These are phyloP conservation scores for Atherinomorus stipes DNA, from an alignment of 2,113 vertebrate species.

Conservation along the genomic window DNA sequence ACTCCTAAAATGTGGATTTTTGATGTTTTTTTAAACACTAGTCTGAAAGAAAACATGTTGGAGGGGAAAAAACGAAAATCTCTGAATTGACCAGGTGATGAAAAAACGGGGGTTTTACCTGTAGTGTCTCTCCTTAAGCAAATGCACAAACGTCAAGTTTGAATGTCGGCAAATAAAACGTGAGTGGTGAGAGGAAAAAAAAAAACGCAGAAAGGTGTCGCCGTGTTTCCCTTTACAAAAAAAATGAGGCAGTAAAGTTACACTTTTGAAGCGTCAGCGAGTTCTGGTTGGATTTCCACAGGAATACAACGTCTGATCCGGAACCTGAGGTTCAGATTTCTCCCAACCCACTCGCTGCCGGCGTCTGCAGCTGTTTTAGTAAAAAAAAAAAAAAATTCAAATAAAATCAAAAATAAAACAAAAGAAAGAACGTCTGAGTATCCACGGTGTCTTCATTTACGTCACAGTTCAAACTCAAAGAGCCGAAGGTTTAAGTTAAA, in stretches of 20 bases:
- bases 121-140: too few species aligned
- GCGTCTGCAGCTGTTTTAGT: background rate
- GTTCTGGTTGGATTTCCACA: background rate
- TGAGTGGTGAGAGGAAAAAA: background rate
- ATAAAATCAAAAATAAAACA: too few species aligned
- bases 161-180: background rate
- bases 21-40: too few species aligned
- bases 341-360: too few species aligned
- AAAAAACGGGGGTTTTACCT: too few species aligned
- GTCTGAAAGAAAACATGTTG: too few species aligned
- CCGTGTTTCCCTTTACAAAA: constrained; percentile 3
- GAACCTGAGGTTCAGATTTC: background rate
- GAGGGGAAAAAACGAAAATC: too few species aligned
- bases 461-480: constrained; percentile 47
- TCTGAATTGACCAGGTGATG: too few species aligned
- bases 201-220: constrained; percentile 2
- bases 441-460: constrained; percentile 12
- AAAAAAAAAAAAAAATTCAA: too few species aligned
- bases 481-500: constrained; percentile 17
- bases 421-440: background rate
- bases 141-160: background rate
- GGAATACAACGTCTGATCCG: background rate
- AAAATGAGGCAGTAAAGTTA: background rate
- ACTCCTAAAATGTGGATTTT: too few species aligned
- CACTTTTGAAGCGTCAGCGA: background rate